Conservation (phyloP, 2,797 vertebrate genomes). For the Enteromius treurensis region DNA sequence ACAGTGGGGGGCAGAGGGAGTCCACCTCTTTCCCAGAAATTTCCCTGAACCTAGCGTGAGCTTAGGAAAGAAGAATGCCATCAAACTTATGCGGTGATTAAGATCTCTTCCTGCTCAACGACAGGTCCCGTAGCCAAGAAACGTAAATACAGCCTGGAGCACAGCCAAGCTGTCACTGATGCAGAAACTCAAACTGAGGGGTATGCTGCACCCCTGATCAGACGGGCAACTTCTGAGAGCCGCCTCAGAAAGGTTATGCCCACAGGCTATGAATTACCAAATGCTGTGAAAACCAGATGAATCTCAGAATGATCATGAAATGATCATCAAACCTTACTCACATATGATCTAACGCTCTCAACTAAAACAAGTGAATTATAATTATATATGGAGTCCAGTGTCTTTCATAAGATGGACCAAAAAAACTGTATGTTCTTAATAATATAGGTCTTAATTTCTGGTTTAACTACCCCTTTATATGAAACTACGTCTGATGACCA, state of each 20-base stretch:
- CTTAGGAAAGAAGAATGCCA: slow-evolving; percentile 62
- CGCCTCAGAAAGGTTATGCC: slow-evolving; percentile 7
- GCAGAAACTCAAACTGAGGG: slow-evolving; percentile 48
- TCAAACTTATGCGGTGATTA: slow-evolving; percentile 60
- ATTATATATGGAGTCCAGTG: not conserved
- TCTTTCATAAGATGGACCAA: not conserved
- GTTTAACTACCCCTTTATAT: not conserved
- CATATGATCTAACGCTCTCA: not conserved
- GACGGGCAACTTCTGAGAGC: slow-evolving; percentile 28
- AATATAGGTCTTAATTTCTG: not conserved
- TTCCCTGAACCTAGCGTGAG: slow-evolving; percentile 49
- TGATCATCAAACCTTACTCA: not conserved
- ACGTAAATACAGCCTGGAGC: slow-evolving; percentile 63
- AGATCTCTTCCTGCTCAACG: slow-evolving; percentile 64
- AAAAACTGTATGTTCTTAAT: too few species aligned
- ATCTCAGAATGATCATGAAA: not conserved
- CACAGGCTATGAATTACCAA: slow-evolving; percentile 36
- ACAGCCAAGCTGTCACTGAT: slow-evolving; percentile 54
- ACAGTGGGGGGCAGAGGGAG: slow-evolving; percentile 18
- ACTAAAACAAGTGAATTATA: not conserved
- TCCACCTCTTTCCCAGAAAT: slow-evolving; percentile 52
- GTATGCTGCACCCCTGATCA: slow-evolving; percentile 44
- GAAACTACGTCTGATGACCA: not conserved
- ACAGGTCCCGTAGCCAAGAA: slow-evolving; percentile 60
- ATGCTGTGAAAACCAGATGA: slow-evolving; percentile 26